Evolutionary conservation across 2,797 vertebrate species (phyloP), one percentile per base, ranked within the genome.

Genomic region (Coregonus sp.): DNA sequence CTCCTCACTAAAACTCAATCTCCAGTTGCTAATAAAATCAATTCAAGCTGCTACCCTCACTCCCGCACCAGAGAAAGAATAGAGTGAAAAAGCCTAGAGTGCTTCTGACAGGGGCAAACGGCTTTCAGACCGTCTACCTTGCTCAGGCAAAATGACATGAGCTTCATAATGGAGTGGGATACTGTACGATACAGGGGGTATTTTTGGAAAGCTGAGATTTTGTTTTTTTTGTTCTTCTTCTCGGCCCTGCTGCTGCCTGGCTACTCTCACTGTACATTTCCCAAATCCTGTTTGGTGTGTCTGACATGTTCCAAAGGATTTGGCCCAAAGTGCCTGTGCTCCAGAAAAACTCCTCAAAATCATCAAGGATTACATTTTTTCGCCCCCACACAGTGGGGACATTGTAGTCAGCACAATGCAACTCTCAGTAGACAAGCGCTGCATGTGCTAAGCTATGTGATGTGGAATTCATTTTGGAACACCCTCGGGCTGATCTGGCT

Each of bases 241-340:
- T 75, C 73, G 7, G 63, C 76, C 70, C 15, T 61, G 29, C 25
- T 5, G 7, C 25, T 5, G 7, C 25, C 40, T 51, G 74, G 69
- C 71, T 70, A 73, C 85, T 85, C 80, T 79, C 75, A 70, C 35
- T 14, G 70, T 77, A 85, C 78, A 85, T 84, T 81, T 70, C 66
- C 7, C 77, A 83, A 88, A 91, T 89, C 80, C 82, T 14, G 61
- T 88, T 87, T 80, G 0, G 80, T 20, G 61, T 89, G 84, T 85
- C 82, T 54, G 80, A 78, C 76, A 80, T 78, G 80, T 88, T 85
- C 80, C 65, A 61, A 69, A 76, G 83, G 82, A 87, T 89, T 82
- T 81, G 83, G 79, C 75, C 78, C 63, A 76, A 74, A 70, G 79
- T 74, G 78, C 47, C 75, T 78, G 63, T 74, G 33, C 70, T 66